Evolutionary conservation across 2,113 vertebrate genomes (phyloP).

Genomic region (Beaufortia kweichowensis): DNA sequence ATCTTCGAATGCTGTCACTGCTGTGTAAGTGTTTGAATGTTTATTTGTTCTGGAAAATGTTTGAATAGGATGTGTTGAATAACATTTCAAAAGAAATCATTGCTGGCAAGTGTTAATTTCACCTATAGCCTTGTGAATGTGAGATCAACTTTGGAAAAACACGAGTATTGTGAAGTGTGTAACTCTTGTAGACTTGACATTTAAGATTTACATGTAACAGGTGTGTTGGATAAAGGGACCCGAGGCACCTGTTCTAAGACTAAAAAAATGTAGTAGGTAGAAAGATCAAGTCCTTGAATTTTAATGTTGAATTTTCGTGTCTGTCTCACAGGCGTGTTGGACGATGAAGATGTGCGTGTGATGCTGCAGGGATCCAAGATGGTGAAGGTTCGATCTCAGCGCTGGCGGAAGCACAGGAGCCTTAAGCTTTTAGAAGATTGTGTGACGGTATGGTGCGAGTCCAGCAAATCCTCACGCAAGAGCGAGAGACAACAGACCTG

Average conservation of each 20-base stretch:
- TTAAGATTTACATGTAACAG: constrained; percentile 11
- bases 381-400: constrained; percentile 83
- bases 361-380: constrained; percentile 89
- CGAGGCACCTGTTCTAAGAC: background rate
- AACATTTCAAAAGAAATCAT: constrained; percentile 13
- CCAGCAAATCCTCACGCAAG: constrained; percentile 74
- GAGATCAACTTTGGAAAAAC: background rate
- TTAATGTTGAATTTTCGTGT: constrained; percentile 17
- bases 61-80: background rate
- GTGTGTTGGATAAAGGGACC: constrained; percentile 9
- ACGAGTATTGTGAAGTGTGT: background rate
- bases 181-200: constrained; percentile 1
- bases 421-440: constrained; percentile 88
- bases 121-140: background rate
- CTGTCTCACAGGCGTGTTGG: constrained; percentile 77
- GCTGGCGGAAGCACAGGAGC: constrained; percentile 79
- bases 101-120: constrained; percentile 16
- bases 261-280: background rate
- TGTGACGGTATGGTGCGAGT: constrained; percentile 87
- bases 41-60: background rate
- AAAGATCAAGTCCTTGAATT: background rate
- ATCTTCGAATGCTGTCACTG: background rate
- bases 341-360: constrained; percentile 83
- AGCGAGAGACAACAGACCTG: constrained; percentile 81
- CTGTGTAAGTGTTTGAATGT: constrained; percentile 11